Base-by-base conservation (phyloP, 2,888 invertebrate genomes). In the Spodoptera littoralis region DNA sequence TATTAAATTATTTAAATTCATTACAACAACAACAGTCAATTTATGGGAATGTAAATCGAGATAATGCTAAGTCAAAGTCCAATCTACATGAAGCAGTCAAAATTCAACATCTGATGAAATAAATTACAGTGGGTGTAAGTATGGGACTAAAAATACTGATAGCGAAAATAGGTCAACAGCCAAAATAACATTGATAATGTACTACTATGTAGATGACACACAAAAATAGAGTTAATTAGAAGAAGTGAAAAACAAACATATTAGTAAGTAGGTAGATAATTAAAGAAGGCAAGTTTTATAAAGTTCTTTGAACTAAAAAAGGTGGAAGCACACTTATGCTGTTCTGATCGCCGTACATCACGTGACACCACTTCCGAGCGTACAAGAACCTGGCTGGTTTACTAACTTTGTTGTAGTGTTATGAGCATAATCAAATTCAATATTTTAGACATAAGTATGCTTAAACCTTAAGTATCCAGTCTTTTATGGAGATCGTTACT, bases 401-500 rank as follows among this genome's bases (percentile, higher is more conserved):
- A 2, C 18, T 18, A 18, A 18, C 18, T 18, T 18, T 18, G 27
- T 4, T 27, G 27, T 4, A 27, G 27, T 27, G 5, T 27, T 27
- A 27, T 27, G 27, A 5, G 27, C 27, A 27, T 27, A 27, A 18
- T 30, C 5, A 4, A 30, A 6, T 6, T 30, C 4, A 6, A 30
- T 30, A 3, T 6, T 30, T 30, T 6, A 30, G 6, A 6, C 30
- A 30, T 30, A 2, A 8, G 36, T 2, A 36, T 36, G 36, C 9
- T 36, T 36, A 8, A 36, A 36, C 36, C 36, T 36, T 36, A 1
- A 8, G 36, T 36, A 36, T 47, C 57, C 18, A 41, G 53, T 61
- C 49, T 49, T 56, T 59, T 47, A 51, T 27, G 57, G 70, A 64
- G 62, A 71, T 80, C 42, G 43, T 57, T 64, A 90, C 94, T 95